A percentile compares a stretch with the other conserved stretches of the same genome.
These are phyloP conservation scores for Myotis brandtii DNA, from an alignment of 2,113 vertebrate species.

Conservation along the genomic window DNA sequence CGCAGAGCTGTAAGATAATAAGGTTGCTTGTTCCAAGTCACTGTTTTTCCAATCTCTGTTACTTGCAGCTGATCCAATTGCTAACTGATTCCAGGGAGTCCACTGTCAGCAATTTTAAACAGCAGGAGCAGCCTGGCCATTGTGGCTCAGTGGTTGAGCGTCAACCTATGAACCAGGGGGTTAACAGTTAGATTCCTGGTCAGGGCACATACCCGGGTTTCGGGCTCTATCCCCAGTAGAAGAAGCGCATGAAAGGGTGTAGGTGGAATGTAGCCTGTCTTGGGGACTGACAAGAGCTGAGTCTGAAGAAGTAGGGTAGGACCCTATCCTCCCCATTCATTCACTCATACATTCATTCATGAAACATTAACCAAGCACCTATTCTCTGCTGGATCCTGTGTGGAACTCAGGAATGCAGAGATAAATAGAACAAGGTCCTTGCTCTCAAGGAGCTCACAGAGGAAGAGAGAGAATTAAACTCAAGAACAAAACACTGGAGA, in stretches of 20 bases:
- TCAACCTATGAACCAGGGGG: too few species aligned
- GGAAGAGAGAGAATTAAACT: background rate
- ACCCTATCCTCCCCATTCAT: background rate
- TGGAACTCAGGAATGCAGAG: background rate
- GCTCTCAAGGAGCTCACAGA: background rate
- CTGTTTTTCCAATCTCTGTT: background rate
- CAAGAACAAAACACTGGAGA: background rate
- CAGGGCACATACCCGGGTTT: too few species aligned
- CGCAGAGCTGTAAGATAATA: background rate
- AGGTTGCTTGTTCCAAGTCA: background rate
- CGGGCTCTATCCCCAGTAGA: too few species aligned
- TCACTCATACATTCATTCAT: background rate
- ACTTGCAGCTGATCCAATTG: background rate
- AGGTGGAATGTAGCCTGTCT: background rate
- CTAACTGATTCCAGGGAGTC: background rate
- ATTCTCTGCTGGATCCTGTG: background rate
- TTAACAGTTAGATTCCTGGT: too few species aligned
- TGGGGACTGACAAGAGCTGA: background rate
- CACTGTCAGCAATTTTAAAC: background rate
- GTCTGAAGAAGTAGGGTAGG: background rate
- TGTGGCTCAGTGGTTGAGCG: too few species aligned
- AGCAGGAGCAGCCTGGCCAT: too few species aligned
- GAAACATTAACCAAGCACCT: background rate
- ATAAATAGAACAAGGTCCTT: background rate
- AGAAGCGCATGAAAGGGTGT: background rate